Evolutionary conservation across 2,888 invertebrate species (phyloP), one percentile per base, ranked within the genome.

Genomic region (Hoplodrina blanda): DNA sequence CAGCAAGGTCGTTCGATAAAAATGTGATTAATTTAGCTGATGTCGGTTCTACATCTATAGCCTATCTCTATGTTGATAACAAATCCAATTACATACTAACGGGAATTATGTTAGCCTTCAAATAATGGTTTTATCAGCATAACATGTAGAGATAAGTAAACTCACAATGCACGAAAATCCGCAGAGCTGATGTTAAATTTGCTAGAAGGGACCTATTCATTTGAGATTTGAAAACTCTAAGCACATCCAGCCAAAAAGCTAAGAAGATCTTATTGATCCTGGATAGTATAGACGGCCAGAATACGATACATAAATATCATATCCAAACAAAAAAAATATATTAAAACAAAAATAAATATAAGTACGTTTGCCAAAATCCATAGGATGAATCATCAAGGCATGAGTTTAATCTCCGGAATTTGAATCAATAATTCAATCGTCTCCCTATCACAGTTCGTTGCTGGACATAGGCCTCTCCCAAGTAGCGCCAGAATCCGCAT

Each of bases 401-500:
- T 17, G 5, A 1, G 17, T 15, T 5, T 17, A 17, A 46, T 4
- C 3, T 67, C 2, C 17, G 37, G 30, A 60, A 73, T 56, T 52
- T 17, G 8, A 50, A 41, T 56, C 46, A 57, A 75, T 76, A 49
- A 79, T 62, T 55, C 37, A 60, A 60, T 20, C n/a, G 33, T 56
- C 15, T n/a, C 19, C 25, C 25, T 50, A 64, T 53, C 49, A 25
- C 53, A 66, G 73, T 71, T 78, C 70, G 69, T 66, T 62, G 73
- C 68, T 69, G 75, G 73, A 75, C 73, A 69, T 78, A 62, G 73
- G 80, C 76, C 62, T 67, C 76, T 69, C 77, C 77, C 76, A 77
- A 80, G 77, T 65, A 78, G 80, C 59, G 63, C 2, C 67, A 76
- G 73, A 74, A 81, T 82, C 81, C 86, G 87, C 89, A 91, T 90